Evolutionary conservation across 1,140 invertebrate genomes (phyloP), one percentile per base, ranked within the genome.

Genomic region (Hyles euphorbiae): DNA sequence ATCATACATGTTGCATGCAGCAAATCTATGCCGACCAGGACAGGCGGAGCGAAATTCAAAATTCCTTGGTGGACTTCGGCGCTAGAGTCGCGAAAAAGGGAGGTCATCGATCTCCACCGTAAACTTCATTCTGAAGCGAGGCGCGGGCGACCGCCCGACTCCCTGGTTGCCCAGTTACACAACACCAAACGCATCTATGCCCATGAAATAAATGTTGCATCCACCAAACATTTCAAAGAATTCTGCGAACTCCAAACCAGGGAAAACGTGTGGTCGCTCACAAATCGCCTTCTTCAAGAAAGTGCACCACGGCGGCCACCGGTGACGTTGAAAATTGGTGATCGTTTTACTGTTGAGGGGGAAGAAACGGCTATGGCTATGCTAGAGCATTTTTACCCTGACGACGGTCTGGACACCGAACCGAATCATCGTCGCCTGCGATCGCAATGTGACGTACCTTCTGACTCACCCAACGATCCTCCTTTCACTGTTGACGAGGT

Each of bases 121-220:
- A 5, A 40, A 8, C 4, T 40, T 5, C 36, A 40, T 40, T 5
- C 5, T 8, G 36, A 5, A 5, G 8, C 8, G 4, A 40, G 8
- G 36, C 36, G 36, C 5, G 36, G 36, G 36, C 5, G 8, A 40
- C 36, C 4, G 36, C 4, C 36, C 5, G 36, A 40, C 36, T 40
- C 36, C 36, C 36, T 53, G 8, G 51, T 53, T 12, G 58, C 45
- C 36, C 50, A 53, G 7, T 59, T 53, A 43, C 58, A 36, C 43
- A 43, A 45, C 36, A 0, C 46, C 5, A 53, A 47, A 53, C 5
- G 7, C 22, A 22, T 22, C 22, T 53, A 59, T 40, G 58, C 53
- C 11, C 3, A 8, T n/a, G 22, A 11, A 47, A 50, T 43, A 7
- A 12, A 2, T 5, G 44, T 10, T 33, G 53, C 53, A 10, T 7